Base-by-base conservation (phyloP, 2,888 invertebrate species). In the Sylvicola fuscatus region DNA sequence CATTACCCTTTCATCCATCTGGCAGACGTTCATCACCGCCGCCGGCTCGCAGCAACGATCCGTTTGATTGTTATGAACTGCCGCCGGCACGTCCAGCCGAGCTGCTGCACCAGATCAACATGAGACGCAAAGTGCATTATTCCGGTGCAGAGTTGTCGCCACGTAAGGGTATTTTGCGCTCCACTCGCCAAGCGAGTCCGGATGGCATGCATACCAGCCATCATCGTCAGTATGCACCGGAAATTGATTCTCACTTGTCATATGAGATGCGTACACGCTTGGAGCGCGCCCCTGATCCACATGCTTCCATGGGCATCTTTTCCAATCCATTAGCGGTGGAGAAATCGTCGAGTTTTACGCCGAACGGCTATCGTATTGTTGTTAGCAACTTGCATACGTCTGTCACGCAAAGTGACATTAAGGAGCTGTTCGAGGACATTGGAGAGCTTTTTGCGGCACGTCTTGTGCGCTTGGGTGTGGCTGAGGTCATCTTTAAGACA, bases 341-440 rank as follows among this genome's bases (percentile, higher is more conserved):
- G 14, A 21, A 21, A 8, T 4, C 21, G 21, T 8, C 21, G 5
- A 16, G 21, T 36, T 38, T 12, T 14, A 21, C n/a, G 16, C 14
- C 14, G 11, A 56, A 58, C 3, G 87, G 89, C 32, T 86, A 76
- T 54, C 68, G 87, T 48, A 83, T 92, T 50, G 74, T 87, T 36
- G 87, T 93, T 2, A 86, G 89, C 43, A 93, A 92, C 64, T 66
- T 93, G 41, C 80, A 87, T 48, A 65, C 68, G 15, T 74, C 78
- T 43, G 92, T 92, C 3, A 84, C 87, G 11, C 81, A 82, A 45
- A 81, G 83, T 47, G 92, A 93, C 54, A 86, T 93, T 44, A 74
- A 86, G 83, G 93, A 93, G 58, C 62, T 93, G 32, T 92, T 93
- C 63, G 87, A 87, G 49, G 90, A 90, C 52, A 78, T 92, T 40